Evolutionary conservation across 2,797 vertebrate species (phyloP), one percentile per base, ranked within the genome.

Genomic region (Urosaurus nigricauda): DNA sequence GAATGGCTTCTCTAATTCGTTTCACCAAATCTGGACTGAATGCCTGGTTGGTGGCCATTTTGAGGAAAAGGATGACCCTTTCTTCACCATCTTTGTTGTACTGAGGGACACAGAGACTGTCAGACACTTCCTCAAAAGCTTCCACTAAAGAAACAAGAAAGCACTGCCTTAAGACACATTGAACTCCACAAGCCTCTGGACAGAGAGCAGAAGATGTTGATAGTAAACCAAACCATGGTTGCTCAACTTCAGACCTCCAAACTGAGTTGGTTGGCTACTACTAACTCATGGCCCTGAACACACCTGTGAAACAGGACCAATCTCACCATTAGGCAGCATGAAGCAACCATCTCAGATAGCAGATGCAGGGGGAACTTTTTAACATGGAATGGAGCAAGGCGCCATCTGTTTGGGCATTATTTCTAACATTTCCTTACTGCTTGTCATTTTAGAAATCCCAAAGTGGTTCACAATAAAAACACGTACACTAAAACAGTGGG

Each of bases 61-160:
- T 98, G 86, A 99, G 94, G 93, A 99, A 99, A 65, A 99, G 97
- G 86, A 99, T 96, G 53, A 99, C 98, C 32, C 98, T 94, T 95
- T 99, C 99, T 90, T 99, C 98, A 0, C 99, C 98, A 0, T 98
- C 98, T 3, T 95, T 93, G 93, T 96, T 98, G 96, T 98, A 98
- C 97, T 99, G 99, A 11, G 99, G 98, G 5, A 99, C 97, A 5
- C 99, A 99, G 0, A 99, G 97, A 91, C 98, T 99, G 96, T 99
- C 99, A 0, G 96, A 97, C 83, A 99, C 98, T 51, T 99, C 98
- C 93, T 98, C 98, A 3, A 99, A 99, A 0, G 98, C 98, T 94
- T 99, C 99, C 95, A 99, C 99, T 99, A 96, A 1, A 92, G 87
- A 56, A 0, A 79, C 43, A 43, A 79, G 40, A 79, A 65, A 78